Conservation (phyloP, 2,113 vertebrate genomes). For the Diadophis punctatus region DNA sequence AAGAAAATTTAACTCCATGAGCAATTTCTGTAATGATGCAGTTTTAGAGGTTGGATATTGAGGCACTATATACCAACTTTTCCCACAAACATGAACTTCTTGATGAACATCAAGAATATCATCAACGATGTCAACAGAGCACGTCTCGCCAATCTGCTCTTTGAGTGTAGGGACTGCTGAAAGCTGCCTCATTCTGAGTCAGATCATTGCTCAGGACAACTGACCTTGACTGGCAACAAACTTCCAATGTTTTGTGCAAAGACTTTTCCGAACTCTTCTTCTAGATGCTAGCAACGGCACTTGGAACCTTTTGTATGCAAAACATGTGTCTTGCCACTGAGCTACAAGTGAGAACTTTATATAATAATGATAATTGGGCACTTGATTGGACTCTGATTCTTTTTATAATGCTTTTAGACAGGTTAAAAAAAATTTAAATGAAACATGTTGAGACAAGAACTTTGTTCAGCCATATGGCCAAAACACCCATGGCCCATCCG, state of each 20-base stretch:
- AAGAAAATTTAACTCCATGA: not conserved
- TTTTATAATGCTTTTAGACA: slow-evolving; percentile 2
- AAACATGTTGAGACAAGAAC: slow-evolving; percentile 18
- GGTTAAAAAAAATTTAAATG: not conserved
- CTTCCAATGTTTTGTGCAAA: not conserved
- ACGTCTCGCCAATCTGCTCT: not conserved
- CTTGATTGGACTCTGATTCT: not conserved
- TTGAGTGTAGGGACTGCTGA: not conserved
- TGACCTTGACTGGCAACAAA: not conserved
- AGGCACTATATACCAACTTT: not conserved
- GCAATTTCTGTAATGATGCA: not conserved
- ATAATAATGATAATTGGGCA: not conserved
- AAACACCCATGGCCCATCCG: not conserved
- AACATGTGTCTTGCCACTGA: not conserved
- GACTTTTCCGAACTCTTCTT: not conserved
- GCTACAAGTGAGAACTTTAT: not conserved
- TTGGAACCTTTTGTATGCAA: not conserved
- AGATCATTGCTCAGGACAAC: not conserved
- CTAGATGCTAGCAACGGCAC: not conserved
- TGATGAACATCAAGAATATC: not conserved
- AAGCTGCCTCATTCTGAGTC: not conserved
- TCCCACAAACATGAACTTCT: not conserved
- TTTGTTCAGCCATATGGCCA: slow-evolving; percentile 30
- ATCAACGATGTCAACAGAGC: not conserved
- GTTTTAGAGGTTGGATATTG: not conserved